phyloP scores from a whole-genome alignment of 1,140 invertebrate species.

The Drosophila asahinai region DNA sequence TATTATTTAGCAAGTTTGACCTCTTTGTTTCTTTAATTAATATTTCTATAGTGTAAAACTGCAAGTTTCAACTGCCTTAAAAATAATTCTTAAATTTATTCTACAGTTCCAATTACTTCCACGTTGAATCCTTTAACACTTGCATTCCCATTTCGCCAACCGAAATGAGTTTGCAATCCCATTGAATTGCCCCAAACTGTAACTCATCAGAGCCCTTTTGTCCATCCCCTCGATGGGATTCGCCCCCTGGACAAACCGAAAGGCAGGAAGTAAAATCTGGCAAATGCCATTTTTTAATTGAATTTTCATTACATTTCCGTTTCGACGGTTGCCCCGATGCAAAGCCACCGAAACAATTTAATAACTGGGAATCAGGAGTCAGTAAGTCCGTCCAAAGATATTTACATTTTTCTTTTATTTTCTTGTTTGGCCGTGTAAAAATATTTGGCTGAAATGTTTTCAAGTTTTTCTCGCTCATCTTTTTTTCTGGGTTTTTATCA shows the following conservation, averaged over 20 bases:
- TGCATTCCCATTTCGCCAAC: conserved; percentile 38
- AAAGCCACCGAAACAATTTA: conserved; percentile 64
- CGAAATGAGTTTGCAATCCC: conserved; percentile 51
- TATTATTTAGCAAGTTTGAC: too few species aligned
- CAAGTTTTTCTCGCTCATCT: conserved; percentile 20
- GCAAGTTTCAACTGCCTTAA: neutral
- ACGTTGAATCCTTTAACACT: conserved; percentile 36
- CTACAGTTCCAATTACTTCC: conserved; percentile 6
- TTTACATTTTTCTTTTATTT: conserved; percentile 40
- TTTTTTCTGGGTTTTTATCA: conserved; percentile 45
- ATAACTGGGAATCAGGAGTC: conserved; percentile 60
- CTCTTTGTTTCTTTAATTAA: too few species aligned
- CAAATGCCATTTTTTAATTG: conserved; percentile 83
- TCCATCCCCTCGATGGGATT: conserved; percentile 10
- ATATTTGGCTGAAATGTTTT: conserved; percentile 60
- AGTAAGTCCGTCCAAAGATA: conserved; percentile 53
- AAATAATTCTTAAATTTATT: conserved; percentile 2
- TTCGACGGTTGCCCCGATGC: conserved; percentile 51
- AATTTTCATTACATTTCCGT: conserved; percentile 83
- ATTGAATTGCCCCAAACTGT: conserved; percentile 43
- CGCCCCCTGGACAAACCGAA: conserved; percentile 15
- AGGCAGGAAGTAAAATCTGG: conserved; percentile 64
- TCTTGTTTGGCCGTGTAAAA: conserved; percentile 26
- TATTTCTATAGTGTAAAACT: neutral
- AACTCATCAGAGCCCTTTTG: conserved; percentile 33